These are phyloP conservation scores for Mormyrus lacerda DNA, from an alignment of 2,113 vertebrate species.

Conservation along the genomic window DNA sequence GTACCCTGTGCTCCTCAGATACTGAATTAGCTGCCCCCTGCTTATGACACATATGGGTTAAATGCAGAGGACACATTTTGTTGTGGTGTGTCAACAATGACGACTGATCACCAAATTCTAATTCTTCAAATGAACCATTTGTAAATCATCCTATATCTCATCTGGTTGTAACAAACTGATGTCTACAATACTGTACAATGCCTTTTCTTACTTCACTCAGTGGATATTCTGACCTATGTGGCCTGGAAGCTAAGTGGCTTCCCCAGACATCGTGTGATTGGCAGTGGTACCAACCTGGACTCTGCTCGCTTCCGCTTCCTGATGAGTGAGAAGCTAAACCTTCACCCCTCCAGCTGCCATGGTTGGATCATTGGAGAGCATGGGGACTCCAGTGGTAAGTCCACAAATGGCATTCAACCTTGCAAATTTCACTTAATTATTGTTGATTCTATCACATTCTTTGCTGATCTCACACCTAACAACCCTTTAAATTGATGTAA, in stretches of 20 bases:
- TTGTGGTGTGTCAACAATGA: no score
- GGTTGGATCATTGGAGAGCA: constrained; percentile 92
- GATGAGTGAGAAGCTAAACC: constrained; percentile 82
- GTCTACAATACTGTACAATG: background rate
- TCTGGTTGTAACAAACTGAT: background rate
- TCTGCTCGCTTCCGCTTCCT: constrained; percentile 91
- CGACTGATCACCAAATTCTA: no score
- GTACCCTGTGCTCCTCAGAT: no score
- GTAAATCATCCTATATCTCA: background rate
- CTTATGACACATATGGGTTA: no score
- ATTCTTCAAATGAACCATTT: background rate
- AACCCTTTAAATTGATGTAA: background rate
- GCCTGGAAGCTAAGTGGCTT: constrained; percentile 98
- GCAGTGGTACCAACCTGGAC: constrained; percentile 94
- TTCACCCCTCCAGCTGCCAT: constrained; percentile 88
- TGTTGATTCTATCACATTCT: background rate
- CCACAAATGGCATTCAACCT: background rate
- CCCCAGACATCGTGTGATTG: constrained; percentile 87
- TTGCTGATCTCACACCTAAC: background rate
- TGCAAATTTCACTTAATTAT: background rate
- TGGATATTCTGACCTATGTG: constrained; percentile 95
- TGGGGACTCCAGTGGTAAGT: constrained; percentile 91
- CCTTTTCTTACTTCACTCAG: constrained; percentile 45
- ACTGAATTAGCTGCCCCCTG: no score
- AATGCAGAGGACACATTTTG: no score